Evolutionary conservation across 1,140 invertebrate species (phyloP).

Genomic region (Drosophila neocordata): DNA sequence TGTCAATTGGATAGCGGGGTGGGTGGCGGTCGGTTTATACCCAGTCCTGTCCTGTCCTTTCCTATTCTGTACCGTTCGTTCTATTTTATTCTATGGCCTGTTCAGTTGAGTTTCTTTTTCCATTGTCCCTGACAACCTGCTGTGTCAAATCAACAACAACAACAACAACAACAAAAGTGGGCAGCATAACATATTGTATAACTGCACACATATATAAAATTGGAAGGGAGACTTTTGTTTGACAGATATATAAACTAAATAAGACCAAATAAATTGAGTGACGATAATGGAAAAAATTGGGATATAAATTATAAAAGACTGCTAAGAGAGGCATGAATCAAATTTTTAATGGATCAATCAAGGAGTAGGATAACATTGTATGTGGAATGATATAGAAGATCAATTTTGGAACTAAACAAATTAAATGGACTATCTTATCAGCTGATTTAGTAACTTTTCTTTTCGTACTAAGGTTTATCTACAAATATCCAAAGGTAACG

Average conservation of each 20-base stretch:
- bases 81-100: neutral
- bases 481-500: too few species aligned
- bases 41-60: neutral
- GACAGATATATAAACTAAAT: neutral
- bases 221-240: neutral
- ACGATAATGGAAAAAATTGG: neutral
- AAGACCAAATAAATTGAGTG: neutral
- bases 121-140: slow-evolving; percentile 51
- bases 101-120: slow-evolving; percentile 17
- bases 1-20: slow-evolving; percentile 59
- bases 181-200: slow-evolving; percentile 25
- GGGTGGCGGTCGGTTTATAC: neutral
- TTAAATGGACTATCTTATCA: too few species aligned
- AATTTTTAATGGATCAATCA: neutral
- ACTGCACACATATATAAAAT: neutral
- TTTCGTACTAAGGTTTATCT: too few species aligned
- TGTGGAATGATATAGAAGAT: too few species aligned
- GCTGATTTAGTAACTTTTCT: too few species aligned
- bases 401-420: too few species aligned
- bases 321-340: neutral
- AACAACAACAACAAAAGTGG: slow-evolving; percentile 10
- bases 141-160: slow-evolving; percentile 32
- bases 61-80: too few species aligned
- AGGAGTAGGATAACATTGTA: neutral
- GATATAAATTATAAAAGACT: neutral